Evolutionary conservation across 2,888 invertebrate species (phyloP), one percentile per base, ranked within the genome.

Genomic region (Dynastes hyllus): DNA sequence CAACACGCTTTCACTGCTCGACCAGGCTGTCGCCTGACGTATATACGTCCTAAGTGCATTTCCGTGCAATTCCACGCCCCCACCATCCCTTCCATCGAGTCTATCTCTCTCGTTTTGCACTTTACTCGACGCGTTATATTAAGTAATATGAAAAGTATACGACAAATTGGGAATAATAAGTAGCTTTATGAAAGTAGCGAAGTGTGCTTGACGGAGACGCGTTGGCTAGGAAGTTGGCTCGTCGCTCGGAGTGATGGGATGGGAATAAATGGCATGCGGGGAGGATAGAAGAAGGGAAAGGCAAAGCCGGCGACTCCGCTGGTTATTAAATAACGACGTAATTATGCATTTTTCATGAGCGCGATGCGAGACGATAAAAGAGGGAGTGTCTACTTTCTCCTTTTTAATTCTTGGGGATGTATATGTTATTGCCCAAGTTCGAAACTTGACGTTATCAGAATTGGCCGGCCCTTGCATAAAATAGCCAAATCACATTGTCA

Each of bases 81-180:
- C 45, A 45, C 8, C 45, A 8, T 45, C 45, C 45, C 45, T 11
- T 45, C 11, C 45, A 11, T 58, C 55, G 13, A 5, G 55, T 27
- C 55, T 11, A 45, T 8, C 45, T 45, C 45, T 11, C 11, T 45
- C 45, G 45, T 45, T 45, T 45, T 8, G 5, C 45, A 8, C 45
- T 45, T 45, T 8, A 22, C 40, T 8, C 45, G 8, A 8, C 37
- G n/a, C 75, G 79, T 81, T 69, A 78, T 79, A 81, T 81, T 81
- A 45, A 45, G 45, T 45, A 81, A 81, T 81, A 79, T 78, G 81
- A 81, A 81, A 79, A 76, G 79, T 75, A 63, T 58, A 78, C 76
- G 80, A 80, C 80, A 80, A 80, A 80, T 80, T 78, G 80, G 51
- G 80, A 78, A 80, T 80, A 80, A 76, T 80, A 80, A 80, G 77